These are phyloP conservation scores for Agrochola macilenta DNA, from an alignment of 2,888 invertebrate species.

Conservation along the genomic window DNA sequence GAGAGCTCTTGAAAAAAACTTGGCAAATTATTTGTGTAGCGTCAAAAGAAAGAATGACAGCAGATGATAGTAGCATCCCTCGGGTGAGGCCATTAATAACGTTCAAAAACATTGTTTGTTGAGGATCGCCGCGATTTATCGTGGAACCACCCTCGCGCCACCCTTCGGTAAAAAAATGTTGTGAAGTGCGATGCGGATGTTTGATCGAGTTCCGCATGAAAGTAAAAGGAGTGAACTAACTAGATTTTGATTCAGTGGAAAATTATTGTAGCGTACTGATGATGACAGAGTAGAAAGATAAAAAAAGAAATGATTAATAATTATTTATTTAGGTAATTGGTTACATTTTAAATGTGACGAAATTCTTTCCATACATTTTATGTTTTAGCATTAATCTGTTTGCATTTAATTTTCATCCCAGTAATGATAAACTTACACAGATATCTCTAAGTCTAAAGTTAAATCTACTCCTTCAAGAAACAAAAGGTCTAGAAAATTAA, in stretches of 20 bases:
- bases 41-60: constrained; percentile 82
- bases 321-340: not conserved
- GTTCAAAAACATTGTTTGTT: constrained; percentile 87
- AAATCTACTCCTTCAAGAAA: constrained; percentile 42
- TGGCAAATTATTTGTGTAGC: constrained; percentile 75
- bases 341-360: not conserved
- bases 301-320: not conserved
- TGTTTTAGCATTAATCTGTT: constrained; percentile 5
- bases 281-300: not conserved
- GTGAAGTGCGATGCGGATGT: constrained; percentile 46
- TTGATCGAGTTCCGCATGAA: constrained; percentile 63
- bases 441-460: constrained; percentile 16
- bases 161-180: constrained; percentile 63
- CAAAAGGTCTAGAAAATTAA: constrained; percentile 56
- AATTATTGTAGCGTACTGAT: not conserved
- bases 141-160: constrained; percentile 65
- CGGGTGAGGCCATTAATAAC: constrained; percentile 82
- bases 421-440: constrained; percentile 22
- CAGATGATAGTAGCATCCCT: constrained; percentile 79
- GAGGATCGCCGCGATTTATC: constrained; percentile 85
- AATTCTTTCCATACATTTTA: not conserved
- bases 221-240: constrained; percentile 33
- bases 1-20: constrained; percentile 66
- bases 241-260: not conserved
- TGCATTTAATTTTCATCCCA: not conserved